Evolutionary conservation across 2,113 vertebrate species (phyloP).

Genomic region (Pteropus alecto): DNA sequence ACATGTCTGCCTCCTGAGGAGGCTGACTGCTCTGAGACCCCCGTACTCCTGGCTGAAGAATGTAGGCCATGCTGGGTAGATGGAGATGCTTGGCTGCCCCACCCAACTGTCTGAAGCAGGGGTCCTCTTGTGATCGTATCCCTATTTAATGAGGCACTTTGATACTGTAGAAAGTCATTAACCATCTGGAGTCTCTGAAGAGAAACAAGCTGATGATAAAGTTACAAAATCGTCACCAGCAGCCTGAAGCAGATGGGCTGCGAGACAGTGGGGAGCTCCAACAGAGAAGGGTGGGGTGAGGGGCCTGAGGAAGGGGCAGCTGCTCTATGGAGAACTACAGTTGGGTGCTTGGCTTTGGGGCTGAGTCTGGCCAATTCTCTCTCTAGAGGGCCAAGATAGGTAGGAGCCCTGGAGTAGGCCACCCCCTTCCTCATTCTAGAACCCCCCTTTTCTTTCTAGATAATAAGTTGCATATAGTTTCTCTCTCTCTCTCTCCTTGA

Average conservation of each 20-base stretch:
- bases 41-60: background rate
- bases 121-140: background rate
- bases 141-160: background rate
- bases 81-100: background rate
- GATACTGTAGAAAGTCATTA: background rate
- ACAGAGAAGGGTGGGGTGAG: background rate
- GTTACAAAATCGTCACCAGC: slow-evolving; percentile 21
- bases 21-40: background rate
- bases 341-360: background rate
- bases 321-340: background rate
- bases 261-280: background rate
- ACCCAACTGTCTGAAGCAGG: background rate
- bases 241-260: slow-evolving; percentile 49
- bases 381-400: background rate
- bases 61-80: background rate
- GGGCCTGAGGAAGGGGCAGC: rapidly evolving
- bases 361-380: background rate
- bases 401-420: background rate
- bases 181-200: slow-evolving; percentile 48
- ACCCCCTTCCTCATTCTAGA: background rate
- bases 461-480: background rate
- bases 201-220: slow-evolving; percentile 16
- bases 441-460: background rate
- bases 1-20: background rate
- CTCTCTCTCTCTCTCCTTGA: background rate